Evolutionary conservation across 2,113 vertebrate genomes (phyloP).

Genomic region (Damaliscus lunatus): DNA sequence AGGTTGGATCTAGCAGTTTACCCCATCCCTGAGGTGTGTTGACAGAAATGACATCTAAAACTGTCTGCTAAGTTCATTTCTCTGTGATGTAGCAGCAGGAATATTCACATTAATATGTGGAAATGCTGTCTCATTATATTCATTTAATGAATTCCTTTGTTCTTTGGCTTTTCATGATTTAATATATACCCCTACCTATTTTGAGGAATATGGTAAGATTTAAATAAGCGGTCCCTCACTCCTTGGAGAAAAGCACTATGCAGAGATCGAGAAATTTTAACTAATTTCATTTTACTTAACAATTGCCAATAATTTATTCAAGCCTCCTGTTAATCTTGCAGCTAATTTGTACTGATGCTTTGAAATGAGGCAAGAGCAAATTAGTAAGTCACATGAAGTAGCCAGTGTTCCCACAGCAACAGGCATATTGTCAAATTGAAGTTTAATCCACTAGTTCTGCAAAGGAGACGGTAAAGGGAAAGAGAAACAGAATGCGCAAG

Average conservation of each 20-base stretch:
- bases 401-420: background rate
- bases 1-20: background rate
- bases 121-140: background rate
- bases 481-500: background rate
- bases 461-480: background rate
- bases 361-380: constrained; percentile 1
- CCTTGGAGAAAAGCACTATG: background rate
- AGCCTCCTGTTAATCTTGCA: background rate
- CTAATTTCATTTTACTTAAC: background rate
- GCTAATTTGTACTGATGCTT: background rate
- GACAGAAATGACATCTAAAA: constrained; percentile 11
- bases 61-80: background rate
- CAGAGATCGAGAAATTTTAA: background rate
- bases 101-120: background rate
- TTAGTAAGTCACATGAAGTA: background rate
- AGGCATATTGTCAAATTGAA: background rate
- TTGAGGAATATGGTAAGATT: background rate
- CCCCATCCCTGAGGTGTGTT: background rate
- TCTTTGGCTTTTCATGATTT: background rate
- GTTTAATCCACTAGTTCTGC: background rate
- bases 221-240: background rate
- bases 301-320: constrained; percentile 15
- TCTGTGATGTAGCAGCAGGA: background rate
- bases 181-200: background rate
- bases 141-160: background rate